A percentile compares a stretch with the other conserved stretches of the same genome.
phyloP scores from a whole-genome alignment of 2,888 invertebrate species.

The Agriotes lineatus region DNA sequence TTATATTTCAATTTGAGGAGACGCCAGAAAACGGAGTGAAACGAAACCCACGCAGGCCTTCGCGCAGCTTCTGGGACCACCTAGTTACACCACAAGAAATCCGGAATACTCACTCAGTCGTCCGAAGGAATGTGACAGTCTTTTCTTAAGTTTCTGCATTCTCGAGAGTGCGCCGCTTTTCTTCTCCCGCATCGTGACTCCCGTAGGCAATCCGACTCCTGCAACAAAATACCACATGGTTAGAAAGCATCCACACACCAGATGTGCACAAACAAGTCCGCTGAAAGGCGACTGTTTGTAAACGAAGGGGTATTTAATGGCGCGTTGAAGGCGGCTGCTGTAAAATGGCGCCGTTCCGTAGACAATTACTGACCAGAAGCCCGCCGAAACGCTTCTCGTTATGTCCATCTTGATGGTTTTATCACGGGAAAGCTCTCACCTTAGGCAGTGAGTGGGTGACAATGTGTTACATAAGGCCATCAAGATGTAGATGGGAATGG shows the following conservation, averaged over 20 bases:
- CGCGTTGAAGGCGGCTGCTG: background rate
- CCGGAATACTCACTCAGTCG: slow-evolving; percentile 86
- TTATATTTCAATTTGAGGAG: slow-evolving; percentile 12
- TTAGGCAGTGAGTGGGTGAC: background rate
- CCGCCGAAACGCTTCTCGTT: too few species aligned
- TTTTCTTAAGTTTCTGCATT: slow-evolving; percentile 95
- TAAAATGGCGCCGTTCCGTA: background rate
- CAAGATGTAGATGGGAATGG: too few species aligned
- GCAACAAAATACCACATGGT: slow-evolving; percentile 58
- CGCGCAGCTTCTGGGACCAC: background rate
- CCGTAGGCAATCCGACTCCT: slow-evolving; percentile 68
- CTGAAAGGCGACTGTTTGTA: slow-evolving; percentile 12
- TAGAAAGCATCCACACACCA: slow-evolving; percentile 14
- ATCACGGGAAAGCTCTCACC: too few species aligned
- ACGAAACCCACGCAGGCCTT: background rate
- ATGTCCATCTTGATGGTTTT: too few species aligned
- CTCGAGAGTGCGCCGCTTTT: slow-evolving; percentile 91
- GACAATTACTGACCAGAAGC: background rate
- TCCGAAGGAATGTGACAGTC: slow-evolving; percentile 96
- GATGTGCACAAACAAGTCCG: slow-evolving; percentile 20
- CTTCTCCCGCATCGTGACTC: slow-evolving; percentile 93
- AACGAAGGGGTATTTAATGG: slow-evolving; percentile 1
- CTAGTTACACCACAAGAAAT: background rate
- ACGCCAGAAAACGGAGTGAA: background rate
- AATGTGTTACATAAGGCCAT: too few species aligned